Base-by-base conservation (phyloP, 1,140 invertebrate species). In the Eumeta japonica region DNA sequence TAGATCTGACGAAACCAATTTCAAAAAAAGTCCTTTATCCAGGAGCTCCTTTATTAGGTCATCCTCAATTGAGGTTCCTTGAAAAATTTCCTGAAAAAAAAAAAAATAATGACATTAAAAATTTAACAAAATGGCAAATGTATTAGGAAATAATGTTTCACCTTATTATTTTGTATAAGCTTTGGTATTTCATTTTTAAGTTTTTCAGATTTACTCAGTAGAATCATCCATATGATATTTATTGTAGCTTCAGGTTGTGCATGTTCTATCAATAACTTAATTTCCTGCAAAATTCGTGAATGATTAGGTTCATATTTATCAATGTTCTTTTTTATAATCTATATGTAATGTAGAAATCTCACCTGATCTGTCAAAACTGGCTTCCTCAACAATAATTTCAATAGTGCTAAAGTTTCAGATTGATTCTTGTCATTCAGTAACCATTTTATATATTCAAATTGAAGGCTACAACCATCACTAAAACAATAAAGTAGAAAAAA, bases 11-110 rank as follows among this genome's bases (percentile, higher is more conserved):
- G 50, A 39, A 2, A 73, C 62, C 12, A 71, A 40, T 37, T 52
- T 55, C 10, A 59, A 44, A 20, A 73, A 65, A 40, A 67, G 44
- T 4, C 52, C 57, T 32, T 51, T 57, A 24, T 68, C 56, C 0
- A 73, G 44, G 2, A 71, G 35, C 33, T 71, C 59, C 35, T 56
- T 63, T 4, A 73, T 52, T 3, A 73, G 33, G 1, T 68, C 62
- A 0, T 63, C 55, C 12, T 68, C 62, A 5, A 65, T 52, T 41
- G 55, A 45, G 37, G 42, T 37, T 4, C 54, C 49, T 12, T 45
- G 31, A 2, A 68, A 41, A 3, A 36, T 18, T 1, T 59, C 53
- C 68, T 70, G 48, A 28, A 57, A 61, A 16, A 19, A 39, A 41
- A 28, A 41, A 36, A 15, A 41, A 28, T 20, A 38, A 28, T n/a